phyloP scores from a whole-genome alignment of 2,888 invertebrate genomes.

The Cephus nigrinus region DNA sequence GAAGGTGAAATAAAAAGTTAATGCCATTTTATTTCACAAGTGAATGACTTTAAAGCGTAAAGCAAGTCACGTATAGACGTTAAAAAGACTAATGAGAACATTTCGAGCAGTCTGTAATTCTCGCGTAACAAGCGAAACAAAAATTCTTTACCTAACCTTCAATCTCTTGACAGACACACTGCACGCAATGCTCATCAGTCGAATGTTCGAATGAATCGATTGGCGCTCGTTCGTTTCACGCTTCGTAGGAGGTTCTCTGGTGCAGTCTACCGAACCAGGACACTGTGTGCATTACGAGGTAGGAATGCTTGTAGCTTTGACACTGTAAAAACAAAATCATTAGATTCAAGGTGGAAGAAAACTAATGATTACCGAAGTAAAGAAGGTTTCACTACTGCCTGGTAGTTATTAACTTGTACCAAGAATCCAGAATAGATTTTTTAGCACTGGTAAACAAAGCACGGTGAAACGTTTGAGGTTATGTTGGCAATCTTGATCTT shows the following conservation, averaged over 20 bases:
- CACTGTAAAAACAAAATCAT: background rate
- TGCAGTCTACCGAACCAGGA: background rate
- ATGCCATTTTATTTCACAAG: background rate
- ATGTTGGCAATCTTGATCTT: conserved; percentile 51
- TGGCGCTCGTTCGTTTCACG: background rate
- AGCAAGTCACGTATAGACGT: background rate
- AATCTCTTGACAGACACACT: background rate
- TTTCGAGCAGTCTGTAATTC: background rate
- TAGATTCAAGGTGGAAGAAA: background rate
- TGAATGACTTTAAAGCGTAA: background rate
- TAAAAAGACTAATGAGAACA: background rate
- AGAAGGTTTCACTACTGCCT: background rate
- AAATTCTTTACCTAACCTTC: background rate
- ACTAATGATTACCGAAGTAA: background rate
- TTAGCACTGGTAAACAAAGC: conserved; percentile 11
- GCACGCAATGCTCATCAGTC: background rate
- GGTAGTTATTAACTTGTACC: background rate
- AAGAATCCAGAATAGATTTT: background rate
- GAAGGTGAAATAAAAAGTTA: background rate
- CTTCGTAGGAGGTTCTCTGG: background rate
- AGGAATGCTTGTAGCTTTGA: background rate
- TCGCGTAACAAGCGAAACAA: background rate
- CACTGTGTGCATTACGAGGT: background rate
- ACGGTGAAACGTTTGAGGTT: conserved; percentile 11
- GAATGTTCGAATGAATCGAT: background rate